Conservation (phyloP, 1,140 invertebrate genomes). For the Apis mellifera region Amel_HAv3.1 CM009943.2:94501-95000, state of each 20-base stretch:
- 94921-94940: neutral
- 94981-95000: neutral
- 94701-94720: no score
- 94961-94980: neutral
- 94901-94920: no score
- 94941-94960: neutral
- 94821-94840: no score
- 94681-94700: no score
- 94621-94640: neutral
- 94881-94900: no score
- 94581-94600: neutral
- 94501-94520: conserved; percentile 2
- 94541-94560: neutral
- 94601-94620: neutral
- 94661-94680: neutral
- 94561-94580: neutral
- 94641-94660: neutral
- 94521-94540: neutral
- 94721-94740: no score
- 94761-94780: no score
- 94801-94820: no score
- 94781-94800: no score
- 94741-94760: no score
- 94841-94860: no score
- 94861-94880: no score